Percentiles rank a stretch among this genome's conserved stretches.
These are phyloP conservation scores for Hirtodrosophila cameraria DNA, from an alignment of 2,888 invertebrate genomes.

Conservation along the genomic window DNA sequence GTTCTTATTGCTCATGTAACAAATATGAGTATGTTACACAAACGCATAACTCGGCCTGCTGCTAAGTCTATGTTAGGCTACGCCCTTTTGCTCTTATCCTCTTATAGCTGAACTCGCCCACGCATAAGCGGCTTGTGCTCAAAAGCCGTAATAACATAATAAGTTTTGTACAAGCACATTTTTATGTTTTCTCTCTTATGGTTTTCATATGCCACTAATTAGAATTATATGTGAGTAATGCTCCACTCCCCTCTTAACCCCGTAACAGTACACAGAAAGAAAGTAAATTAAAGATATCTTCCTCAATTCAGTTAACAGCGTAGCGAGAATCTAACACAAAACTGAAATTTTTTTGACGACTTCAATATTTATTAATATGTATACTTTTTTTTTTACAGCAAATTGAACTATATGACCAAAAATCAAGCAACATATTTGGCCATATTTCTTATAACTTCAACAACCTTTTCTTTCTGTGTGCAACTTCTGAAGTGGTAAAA, in stretches of 20 bases:
- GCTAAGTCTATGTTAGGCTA: conserved; percentile 7
- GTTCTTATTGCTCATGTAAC: conserved; percentile 13
- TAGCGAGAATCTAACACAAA: too few relatives aligned
- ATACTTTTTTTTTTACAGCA: too few relatives aligned
- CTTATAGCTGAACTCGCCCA: conserved; percentile 35
- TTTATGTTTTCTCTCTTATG: conserved; percentile 29
- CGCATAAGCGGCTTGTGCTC: conserved; percentile 62
- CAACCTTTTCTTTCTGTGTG: conserved; percentile 20
- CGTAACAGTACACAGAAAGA: too few relatives aligned
- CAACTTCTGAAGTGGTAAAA: conserved; percentile 49
- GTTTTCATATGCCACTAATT: conserved; percentile 71
- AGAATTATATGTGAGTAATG: conserved; percentile 65
- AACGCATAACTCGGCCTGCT: neutral
- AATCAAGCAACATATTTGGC: too few relatives aligned
- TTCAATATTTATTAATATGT: too few relatives aligned
- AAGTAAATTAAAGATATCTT: too few relatives aligned
- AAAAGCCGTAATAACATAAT: conserved; percentile 74
- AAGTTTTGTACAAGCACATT: conserved; percentile 45
- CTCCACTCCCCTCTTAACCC: conserved; percentile 17
- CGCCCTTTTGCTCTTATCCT: conserved; percentile 8
- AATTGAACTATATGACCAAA: too few relatives aligned
- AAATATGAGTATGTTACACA: conserved; percentile 3
- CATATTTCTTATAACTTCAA: too few relatives aligned
- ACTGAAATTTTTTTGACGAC: too few relatives aligned
- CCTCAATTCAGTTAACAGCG: too few relatives aligned